Evolutionary conservation across 2,888 invertebrate species (phyloP).

Genomic region (Magallana nippona): DNA sequence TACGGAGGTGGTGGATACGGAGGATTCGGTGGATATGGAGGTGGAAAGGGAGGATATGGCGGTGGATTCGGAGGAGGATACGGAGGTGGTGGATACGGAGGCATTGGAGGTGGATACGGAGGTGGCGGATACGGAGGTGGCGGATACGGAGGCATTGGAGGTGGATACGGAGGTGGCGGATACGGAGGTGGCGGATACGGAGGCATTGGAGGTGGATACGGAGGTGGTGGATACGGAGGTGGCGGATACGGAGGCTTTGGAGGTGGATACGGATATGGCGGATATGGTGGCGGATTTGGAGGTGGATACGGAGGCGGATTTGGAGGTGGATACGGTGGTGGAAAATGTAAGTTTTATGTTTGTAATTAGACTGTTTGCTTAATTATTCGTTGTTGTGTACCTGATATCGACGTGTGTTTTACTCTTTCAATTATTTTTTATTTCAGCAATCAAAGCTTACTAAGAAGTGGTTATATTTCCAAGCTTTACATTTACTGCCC

Average conservation of each 20-base stretch:
- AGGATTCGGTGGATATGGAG: neutral
- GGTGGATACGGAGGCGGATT: slow-evolving; percentile 5
- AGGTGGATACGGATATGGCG: neutral
- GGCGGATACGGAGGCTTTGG: neutral
- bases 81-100: neutral
- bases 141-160: neutral
- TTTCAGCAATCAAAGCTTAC: slow-evolving; percentile 2
- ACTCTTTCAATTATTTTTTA: neutral
- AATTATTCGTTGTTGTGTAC: too few relatives aligned
- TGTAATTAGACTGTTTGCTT: too few relatives aligned
- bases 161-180: neutral
- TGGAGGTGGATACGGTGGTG: neutral
- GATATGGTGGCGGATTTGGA: neutral
- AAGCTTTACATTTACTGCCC: slow-evolving; percentile 20
- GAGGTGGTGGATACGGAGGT: neutral
- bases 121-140: neutral
- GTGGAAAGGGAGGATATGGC: neutral
- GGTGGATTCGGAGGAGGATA: slow-evolving; percentile 4
- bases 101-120: neutral
- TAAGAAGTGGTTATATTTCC: neutral
- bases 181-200: neutral
- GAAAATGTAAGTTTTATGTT: too few relatives aligned
- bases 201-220: neutral
- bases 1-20: neutral
- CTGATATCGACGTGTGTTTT: neutral